Conservation (phyloP, 2,888 invertebrate genomes). For the Macaria liturata region DNA sequence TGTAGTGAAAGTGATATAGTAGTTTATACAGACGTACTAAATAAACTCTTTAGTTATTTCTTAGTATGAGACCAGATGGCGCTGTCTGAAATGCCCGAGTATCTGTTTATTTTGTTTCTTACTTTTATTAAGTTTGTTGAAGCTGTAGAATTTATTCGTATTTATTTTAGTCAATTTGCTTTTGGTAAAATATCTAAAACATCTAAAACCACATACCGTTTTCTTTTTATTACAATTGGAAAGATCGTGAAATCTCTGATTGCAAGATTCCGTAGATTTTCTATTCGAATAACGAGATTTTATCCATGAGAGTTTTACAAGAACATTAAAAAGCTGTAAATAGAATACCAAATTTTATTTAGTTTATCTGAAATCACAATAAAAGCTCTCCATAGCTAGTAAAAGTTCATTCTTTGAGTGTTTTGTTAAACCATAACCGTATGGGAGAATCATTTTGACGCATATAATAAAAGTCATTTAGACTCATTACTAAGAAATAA, state of each 20-base stretch:
- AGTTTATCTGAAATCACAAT: conserved; percentile 14
- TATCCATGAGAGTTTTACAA: conserved; percentile 11
- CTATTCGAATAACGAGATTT: conserved; percentile 2
- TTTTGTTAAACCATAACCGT: conserved; percentile 10
- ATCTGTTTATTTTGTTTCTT: no score
- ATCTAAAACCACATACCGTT: no score
- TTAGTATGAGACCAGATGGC: no score
- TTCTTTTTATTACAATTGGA: no score
- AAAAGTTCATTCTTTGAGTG: conserved; percentile 10
- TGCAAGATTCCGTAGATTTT: not conserved
- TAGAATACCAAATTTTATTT: conserved; percentile 13
- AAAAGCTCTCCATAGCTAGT: conserved; percentile 5
- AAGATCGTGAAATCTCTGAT: no score
- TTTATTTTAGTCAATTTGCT: no score
- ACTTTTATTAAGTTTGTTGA: no score
- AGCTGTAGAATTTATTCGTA: no score
- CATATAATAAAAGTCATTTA: conserved; percentile 3
- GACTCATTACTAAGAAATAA: conserved; percentile 12
- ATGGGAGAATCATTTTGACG: conserved; percentile 3
- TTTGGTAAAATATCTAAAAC: no score
- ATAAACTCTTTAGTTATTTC: no score
- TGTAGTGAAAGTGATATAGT: conserved; percentile 30
- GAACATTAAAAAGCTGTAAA: conserved; percentile 13
- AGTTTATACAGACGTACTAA: no score
- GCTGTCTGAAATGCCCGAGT: no score